Conservation (phyloP, 2,797 vertebrate species). For the Amblyopsis hoosieri region DNA sequence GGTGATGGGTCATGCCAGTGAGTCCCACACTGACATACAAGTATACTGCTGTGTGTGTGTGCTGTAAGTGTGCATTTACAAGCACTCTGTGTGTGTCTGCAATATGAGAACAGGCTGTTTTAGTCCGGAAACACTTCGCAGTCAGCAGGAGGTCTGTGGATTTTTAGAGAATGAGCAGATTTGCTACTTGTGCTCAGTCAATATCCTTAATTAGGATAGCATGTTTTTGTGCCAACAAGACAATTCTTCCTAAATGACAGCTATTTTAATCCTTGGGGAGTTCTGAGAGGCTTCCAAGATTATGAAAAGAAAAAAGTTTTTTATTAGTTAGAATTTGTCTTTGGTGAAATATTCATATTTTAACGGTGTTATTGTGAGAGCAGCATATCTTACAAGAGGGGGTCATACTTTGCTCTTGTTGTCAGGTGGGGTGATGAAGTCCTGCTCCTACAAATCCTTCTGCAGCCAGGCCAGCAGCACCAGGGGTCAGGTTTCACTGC, state of each 20-base stretch:
- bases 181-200: slow-evolving; percentile 39
- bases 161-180: slow-evolving; percentile 57
- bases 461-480: slow-evolving; percentile 86
- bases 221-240: slow-evolving; percentile 41
- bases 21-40: slow-evolving; percentile 63
- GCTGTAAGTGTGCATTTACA: not conserved
- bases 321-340: too few relatives aligned
- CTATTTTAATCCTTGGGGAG: not conserved
- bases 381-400: too few relatives aligned
- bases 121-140: slow-evolving; percentile 54
- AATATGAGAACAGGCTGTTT: slow-evolving; percentile 30
- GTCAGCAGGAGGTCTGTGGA: slow-evolving; percentile 43
- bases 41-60: slow-evolving; percentile 2
- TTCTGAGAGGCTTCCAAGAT: too few relatives aligned
- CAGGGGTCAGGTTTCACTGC: slow-evolving; percentile 85
- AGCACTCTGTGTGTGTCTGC: slow-evolving; percentile 1
- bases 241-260: slow-evolving; percentile 2
- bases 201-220: slow-evolving; percentile 51
- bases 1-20: slow-evolving; percentile 86
- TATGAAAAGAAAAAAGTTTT: too few relatives aligned
- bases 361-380: too few relatives aligned
- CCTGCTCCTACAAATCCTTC: slow-evolving; percentile 89
- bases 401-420: slow-evolving; percentile 18
- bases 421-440: slow-evolving; percentile 88
- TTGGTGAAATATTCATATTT: too few relatives aligned